A percentile compares a stretch with the other conserved stretches of the same genome.
phyloP scores from a whole-genome alignment of 2,797 vertebrate genomes.

The Chelidonichthys spinosus region DNA sequence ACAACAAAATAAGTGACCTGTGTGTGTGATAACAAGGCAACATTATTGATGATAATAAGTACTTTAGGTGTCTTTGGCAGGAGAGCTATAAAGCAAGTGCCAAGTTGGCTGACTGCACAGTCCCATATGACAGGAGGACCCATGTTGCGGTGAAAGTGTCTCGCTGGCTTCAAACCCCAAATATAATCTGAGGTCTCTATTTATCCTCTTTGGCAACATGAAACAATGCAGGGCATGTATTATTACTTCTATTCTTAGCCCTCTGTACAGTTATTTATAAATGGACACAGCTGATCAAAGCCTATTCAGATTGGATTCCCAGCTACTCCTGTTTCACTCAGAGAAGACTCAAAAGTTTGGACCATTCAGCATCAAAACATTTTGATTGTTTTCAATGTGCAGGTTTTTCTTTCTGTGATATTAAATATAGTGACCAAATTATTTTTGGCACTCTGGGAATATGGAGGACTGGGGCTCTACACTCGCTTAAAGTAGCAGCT shows the following conservation, averaged over 20 bases:
- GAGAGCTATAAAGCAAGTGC: slow-evolving; percentile 43
- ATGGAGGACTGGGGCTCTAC: too few species aligned
- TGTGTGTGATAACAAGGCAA: slow-evolving; percentile 39
- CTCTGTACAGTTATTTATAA: slow-evolving; percentile 72
- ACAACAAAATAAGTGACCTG: slow-evolving; percentile 46
- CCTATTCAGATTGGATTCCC: slow-evolving; percentile 58
- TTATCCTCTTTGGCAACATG: slow-evolving; percentile 72
- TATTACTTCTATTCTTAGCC: slow-evolving; percentile 78
- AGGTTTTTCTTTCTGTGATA: not conserved
- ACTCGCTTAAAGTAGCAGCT: too few species aligned
- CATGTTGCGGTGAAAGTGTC: slow-evolving; percentile 68
- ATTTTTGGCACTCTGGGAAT: not conserved
- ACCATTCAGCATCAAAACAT: not conserved
- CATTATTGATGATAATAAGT: slow-evolving; percentile 68
- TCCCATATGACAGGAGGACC: slow-evolving; percentile 61
- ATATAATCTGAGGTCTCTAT: slow-evolving; percentile 76
- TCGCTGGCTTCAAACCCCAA: slow-evolving; percentile 63
- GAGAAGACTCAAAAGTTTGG: not conserved
- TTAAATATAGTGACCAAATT: too few species aligned
- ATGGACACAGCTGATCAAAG: slow-evolving; percentile 76
- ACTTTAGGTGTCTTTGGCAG: slow-evolving; percentile 66
- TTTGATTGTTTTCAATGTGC: not conserved
- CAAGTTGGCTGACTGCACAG: slow-evolving; percentile 68
- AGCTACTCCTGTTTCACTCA: slow-evolving; percentile 59
- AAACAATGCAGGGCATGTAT: slow-evolving; percentile 77